Evolutionary conservation across 2,888 invertebrate species (phyloP), one percentile per base, ranked within the genome.

Genomic region (Philopedon plagiatum): DNA sequence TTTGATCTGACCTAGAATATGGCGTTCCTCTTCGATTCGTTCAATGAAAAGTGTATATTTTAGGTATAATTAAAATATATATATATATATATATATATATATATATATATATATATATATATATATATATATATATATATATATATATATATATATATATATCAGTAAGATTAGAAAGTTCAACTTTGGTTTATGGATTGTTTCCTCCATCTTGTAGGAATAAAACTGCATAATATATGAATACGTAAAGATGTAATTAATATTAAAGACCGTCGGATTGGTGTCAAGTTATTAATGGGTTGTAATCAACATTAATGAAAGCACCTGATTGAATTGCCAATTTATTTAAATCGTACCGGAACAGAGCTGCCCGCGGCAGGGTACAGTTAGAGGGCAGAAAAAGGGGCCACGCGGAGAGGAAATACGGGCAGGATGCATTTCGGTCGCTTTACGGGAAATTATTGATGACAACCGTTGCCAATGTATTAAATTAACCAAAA

Each of bases 301-400:
- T 9, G 19, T 23, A 49, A 23, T 49, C 23, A 23, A 23, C n/a
- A 23, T 49, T 49, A 23, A 49, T 23, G 46, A 49, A 49, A 49
- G 23, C 23, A 49, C 23, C 46, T 49, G 23, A 49, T 49, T 49
- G 15, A 29, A 51, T 15, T 26, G 51, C 26, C 51, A 26, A 51
- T 51, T 29, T 51, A 51, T 51, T 51, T 13, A 51, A 51, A 51
- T 51, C 29, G 26, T 29, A 29, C 29, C 51, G 51, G 51, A 51
- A 51, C 51, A 13, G n/a, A 13, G n/a, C 19, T 1, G 39, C 1
- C 13, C 13, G n/a, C 13, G n/a, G 15, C 39, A 39, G 39, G 21
- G 46, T 44, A 44, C 44, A 44, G 44, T 23, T 49, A 23, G n/a
- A n/a, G 23, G 23, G 29, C 15, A 51, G 13, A 51, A 51, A 49